A percentile compares a stretch with the other conserved stretches of the same genome.
phyloP scores from a whole-genome alignment of 1,140 invertebrate genomes.

The Plectrocnemia conspersa region DNA sequence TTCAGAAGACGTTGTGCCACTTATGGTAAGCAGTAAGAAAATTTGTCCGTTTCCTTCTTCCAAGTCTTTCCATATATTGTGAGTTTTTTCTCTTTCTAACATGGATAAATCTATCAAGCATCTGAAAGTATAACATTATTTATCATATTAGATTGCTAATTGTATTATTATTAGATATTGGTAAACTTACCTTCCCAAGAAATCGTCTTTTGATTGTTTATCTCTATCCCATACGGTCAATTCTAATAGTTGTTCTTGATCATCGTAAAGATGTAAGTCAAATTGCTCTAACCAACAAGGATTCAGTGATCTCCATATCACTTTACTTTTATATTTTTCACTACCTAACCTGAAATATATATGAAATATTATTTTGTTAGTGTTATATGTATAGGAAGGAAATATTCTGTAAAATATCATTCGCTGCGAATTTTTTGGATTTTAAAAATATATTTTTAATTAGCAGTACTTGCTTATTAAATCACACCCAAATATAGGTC shows the following conservation, averaged over 20 bases:
- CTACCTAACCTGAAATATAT: constrained; percentile 72
- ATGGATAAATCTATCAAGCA: constrained; percentile 80
- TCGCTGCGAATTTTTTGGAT: too few species aligned
- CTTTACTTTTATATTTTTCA: constrained; percentile 98
- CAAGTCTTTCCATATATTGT: constrained; percentile 80
- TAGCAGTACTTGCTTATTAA: too few species aligned
- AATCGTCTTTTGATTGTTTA: constrained; percentile 74
- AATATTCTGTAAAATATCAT: too few species aligned
- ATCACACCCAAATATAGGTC: too few species aligned
- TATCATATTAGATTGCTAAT: not conserved
- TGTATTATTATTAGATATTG: too few species aligned
- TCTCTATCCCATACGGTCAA: constrained; percentile 89
- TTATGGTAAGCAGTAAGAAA: constrained; percentile 88
- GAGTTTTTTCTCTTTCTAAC: constrained; percentile 86
- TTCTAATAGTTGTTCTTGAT: constrained; percentile 79
- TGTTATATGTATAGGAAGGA: too few species aligned
- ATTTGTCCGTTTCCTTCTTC: constrained; percentile 87
- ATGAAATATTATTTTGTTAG: too few species aligned
- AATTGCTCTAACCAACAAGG: constrained; percentile 97
- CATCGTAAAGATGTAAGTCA: constrained; percentile 93
- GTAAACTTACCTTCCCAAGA: constrained; percentile 69
- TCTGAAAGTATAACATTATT: constrained; percentile 47
- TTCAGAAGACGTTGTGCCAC: constrained; percentile 86
- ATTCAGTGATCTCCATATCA: constrained; percentile 75
- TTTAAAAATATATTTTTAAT: too few species aligned